These are phyloP conservation scores for Dunckerocampus dactyliophorus DNA, from an alignment of 2,113 vertebrate species.

Conservation along the genomic window DNA sequence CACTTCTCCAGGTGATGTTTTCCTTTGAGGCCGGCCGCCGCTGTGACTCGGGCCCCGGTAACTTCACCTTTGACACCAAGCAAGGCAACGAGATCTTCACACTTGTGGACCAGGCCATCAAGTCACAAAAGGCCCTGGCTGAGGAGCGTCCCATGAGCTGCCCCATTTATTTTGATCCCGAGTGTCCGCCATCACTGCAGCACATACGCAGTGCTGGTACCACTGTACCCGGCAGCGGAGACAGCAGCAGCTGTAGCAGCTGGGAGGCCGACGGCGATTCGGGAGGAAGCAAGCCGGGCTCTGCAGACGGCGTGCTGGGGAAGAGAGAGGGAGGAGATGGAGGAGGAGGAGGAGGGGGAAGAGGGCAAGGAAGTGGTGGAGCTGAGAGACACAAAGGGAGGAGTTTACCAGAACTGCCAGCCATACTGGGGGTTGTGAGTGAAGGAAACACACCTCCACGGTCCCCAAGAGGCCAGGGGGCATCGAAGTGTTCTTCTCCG, in stretches of 20 bases:
- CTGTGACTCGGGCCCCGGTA: conserved; percentile 91
- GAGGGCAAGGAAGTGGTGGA: conserved; percentile 24
- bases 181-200: conserved; percentile 52
- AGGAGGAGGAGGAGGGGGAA: conserved; percentile 26
- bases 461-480: conserved; percentile 55
- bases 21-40: conserved; percentile 94
- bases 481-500: conserved; percentile 30
- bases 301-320: conserved; percentile 69
- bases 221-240: conserved; percentile 5
- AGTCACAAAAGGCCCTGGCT: conserved; percentile 81
- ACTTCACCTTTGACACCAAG: conserved; percentile 95
- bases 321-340: conserved; percentile 65
- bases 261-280: conserved; percentile 71
- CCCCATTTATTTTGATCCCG: conserved; percentile 55
- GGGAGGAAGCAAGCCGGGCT: conserved; percentile 71
- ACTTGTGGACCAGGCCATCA: conserved; percentile 88
- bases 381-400: conserved; percentile 64
- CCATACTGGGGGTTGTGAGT: conserved; percentile 38
- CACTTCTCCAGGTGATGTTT: conserved; percentile 86
- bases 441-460: conserved; percentile 47
- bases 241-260: conserved; percentile 57
- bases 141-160: conserved; percentile 76
- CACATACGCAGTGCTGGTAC: conserved; percentile 56
- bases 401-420: conserved; percentile 76
- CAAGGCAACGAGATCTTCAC: conserved; percentile 94